Evolutionary conservation across 2,888 invertebrate genomes (phyloP).

Genomic region (Andrena praecox): DNA sequence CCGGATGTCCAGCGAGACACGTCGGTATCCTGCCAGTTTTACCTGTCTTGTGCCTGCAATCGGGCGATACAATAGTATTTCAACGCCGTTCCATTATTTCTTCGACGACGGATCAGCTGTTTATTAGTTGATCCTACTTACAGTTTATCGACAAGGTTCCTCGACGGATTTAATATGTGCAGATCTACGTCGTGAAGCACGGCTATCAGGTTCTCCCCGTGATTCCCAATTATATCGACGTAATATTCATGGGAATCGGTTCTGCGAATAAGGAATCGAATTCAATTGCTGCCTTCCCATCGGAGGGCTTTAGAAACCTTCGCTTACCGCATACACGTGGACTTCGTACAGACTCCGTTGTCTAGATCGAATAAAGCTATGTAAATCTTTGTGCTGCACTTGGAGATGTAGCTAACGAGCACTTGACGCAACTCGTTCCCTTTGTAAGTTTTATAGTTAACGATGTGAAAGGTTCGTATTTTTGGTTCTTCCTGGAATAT

Average conservation of each 20-base stretch:
- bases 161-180: slow-evolving; percentile 78
- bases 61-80: neutral
- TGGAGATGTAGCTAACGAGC: slow-evolving; percentile 74
- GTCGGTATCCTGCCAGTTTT: slow-evolving; percentile 85
- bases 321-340: slow-evolving; percentile 62
- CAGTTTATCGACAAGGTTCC: slow-evolving; percentile 75
- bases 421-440: slow-evolving; percentile 71
- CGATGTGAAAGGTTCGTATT: slow-evolving; percentile 80
- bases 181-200: slow-evolving; percentile 77
- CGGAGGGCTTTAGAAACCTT: neutral
- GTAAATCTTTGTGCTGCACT: slow-evolving; percentile 47
- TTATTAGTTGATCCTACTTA: slow-evolving; percentile 61
- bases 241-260: slow-evolving; percentile 74
- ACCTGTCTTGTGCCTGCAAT: slow-evolving; percentile 68
- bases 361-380: slow-evolving; percentile 76
- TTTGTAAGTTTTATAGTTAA: slow-evolving; percentile 71
- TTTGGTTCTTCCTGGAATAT: slow-evolving; percentile 66
- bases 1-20: slow-evolving; percentile 89
- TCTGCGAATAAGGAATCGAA: slow-evolving; percentile 26
- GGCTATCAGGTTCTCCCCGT: slow-evolving; percentile 81
- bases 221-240: slow-evolving; percentile 81
- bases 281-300: neutral
- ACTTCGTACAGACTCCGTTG: slow-evolving; percentile 71
- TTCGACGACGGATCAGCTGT: neutral
- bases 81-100: neutral